Conservation (phyloP, 2,888 invertebrate genomes). For the Diarsia mendica region DNA sequence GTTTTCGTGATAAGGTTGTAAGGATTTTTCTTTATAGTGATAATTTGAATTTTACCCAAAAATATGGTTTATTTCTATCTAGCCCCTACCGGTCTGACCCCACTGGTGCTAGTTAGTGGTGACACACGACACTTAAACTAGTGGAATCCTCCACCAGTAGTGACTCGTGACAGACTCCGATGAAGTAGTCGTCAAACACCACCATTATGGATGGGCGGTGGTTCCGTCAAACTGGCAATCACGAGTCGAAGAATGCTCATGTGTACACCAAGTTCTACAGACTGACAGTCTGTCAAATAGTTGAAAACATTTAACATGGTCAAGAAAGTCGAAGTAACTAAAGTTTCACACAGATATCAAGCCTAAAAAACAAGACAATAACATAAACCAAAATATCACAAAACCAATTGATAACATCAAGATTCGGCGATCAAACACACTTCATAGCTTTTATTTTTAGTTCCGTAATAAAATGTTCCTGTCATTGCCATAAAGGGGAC, state of each 20-base stretch:
- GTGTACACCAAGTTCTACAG: neutral
- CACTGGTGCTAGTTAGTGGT: too few species aligned
- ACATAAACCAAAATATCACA: slow-evolving; percentile 33
- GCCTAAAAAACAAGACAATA: slow-evolving; percentile 2
- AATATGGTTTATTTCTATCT: neutral
- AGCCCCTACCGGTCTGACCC: too few species aligned
- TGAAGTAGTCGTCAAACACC: too few species aligned
- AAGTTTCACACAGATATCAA: neutral
- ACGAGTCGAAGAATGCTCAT: too few species aligned
- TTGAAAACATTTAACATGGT: neutral
- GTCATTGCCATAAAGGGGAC: slow-evolving; percentile 56
- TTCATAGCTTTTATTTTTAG: slow-evolving; percentile 59
- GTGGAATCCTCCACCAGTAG: too few species aligned
- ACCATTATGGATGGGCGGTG: too few species aligned
- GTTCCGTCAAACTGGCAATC: neutral
- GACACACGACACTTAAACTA: too few species aligned
- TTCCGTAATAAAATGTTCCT: slow-evolving; percentile 57
- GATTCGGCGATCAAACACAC: slow-evolving; percentile 49
- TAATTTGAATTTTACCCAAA: neutral
- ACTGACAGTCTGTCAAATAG: neutral
- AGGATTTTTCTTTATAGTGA: slow-evolving; percentile 23
- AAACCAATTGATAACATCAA: slow-evolving; percentile 41
- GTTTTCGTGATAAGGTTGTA: slow-evolving; percentile 35
- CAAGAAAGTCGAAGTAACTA: neutral
- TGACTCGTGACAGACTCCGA: too few species aligned